Evolutionary conservation across 2,888 invertebrate species (phyloP).

Genomic region (Electrophaes corylata): DNA sequence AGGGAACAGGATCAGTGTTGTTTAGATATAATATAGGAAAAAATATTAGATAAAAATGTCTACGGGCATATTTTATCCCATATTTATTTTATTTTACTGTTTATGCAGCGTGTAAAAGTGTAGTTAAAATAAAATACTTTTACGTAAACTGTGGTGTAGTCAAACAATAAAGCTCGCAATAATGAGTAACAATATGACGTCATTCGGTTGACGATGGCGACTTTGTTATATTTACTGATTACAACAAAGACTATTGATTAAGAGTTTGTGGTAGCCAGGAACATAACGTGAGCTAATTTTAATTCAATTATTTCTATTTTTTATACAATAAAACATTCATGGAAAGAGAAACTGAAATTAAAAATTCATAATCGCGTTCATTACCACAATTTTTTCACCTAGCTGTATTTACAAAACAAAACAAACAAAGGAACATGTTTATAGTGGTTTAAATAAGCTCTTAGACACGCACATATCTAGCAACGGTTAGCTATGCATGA

Average conservation of each 20-base stretch:
- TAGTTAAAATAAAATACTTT: too few species aligned
- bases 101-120: too few species aligned
- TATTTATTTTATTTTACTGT: too few species aligned
- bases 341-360: background rate
- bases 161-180: constrained; percentile 11
- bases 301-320: too few species aligned
- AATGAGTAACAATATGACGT: constrained; percentile 24
- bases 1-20: background rate
- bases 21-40: too few species aligned
- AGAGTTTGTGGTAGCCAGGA: background rate
- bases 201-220: constrained; percentile 5
- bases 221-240: constrained; percentile 16
- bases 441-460: constrained; percentile 3
- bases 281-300: background rate
- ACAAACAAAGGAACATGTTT: constrained; percentile 5
- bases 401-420: background rate
- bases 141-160: background rate
- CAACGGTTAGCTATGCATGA: constrained; percentile 46
- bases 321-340: background rate
- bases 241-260: constrained; percentile 14
- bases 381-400: too few species aligned
- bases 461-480: constrained; percentile 21
- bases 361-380: too few species aligned
- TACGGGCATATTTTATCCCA: too few species aligned
- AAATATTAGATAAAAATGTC: too few species aligned